These are phyloP conservation scores for Limnodromus scolopaceus DNA, from an alignment of 2,797 vertebrate genomes.

Conservation along the genomic window DNA sequence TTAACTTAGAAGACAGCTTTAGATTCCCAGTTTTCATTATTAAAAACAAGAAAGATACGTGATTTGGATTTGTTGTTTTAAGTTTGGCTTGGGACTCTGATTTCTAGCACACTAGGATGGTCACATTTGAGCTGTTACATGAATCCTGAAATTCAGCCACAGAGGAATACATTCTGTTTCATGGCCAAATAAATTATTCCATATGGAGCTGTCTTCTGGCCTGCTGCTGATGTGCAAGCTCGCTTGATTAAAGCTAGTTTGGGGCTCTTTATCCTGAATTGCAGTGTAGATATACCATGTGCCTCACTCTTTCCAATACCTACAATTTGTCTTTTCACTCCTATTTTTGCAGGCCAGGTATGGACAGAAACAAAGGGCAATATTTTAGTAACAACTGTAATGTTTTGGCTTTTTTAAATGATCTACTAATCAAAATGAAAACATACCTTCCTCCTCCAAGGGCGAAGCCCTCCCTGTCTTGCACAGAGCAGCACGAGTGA, in stretches of 20 bases:
- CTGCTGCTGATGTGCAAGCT: not conserved
- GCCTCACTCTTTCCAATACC: not conserved
- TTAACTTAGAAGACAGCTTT: not conserved
- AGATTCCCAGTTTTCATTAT: constrained; percentile 9
- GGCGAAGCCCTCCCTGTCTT: not conserved
- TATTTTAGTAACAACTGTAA: not conserved
- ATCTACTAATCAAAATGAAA: constrained; percentile 14
- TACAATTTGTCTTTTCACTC: constrained; percentile 11
- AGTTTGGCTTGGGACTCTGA: constrained; percentile 11
- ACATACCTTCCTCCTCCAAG: constrained; percentile 8
- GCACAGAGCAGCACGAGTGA: not conserved
- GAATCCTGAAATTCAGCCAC: constrained; percentile 50
- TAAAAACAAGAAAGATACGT: not conserved
- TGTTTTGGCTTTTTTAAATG: not conserved
- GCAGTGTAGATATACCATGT: not conserved
- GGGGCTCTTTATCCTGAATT: not conserved
- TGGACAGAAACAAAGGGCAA: not conserved
- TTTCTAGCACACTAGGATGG: not conserved
- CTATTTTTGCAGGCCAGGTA: not conserved
- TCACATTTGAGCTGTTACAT: constrained; percentile 17
- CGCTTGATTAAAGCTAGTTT: constrained; percentile 40
- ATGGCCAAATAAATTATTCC: constrained; percentile 54
- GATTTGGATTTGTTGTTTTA: constrained; percentile 34
- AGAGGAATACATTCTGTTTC: constrained; percentile 16
- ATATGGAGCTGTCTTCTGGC: constrained; percentile 47